Base-by-base conservation (phyloP, 2,797 vertebrate species). In the Falco concolor region DNA sequence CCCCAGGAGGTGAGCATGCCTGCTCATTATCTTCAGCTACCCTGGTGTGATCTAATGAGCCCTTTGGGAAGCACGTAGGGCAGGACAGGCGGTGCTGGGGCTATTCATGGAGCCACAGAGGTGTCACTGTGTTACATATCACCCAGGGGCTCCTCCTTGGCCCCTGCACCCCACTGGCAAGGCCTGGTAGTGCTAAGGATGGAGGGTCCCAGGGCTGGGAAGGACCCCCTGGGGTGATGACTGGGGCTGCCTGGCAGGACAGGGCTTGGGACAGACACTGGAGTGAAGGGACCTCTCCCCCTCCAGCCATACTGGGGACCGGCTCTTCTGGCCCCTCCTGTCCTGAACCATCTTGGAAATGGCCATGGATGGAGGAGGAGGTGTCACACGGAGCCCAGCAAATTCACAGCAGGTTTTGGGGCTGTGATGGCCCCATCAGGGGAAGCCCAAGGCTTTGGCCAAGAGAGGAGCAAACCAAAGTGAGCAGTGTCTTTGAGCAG, bases 101-200 rank as follows among this genome's bases (percentile, higher is more conserved):
- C 59, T 13, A 23, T 10, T 34, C 14, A 4, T 3, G 12, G 81
- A 27, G 70, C 7, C 3, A 10, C 67, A 14, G 69, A 42, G 84
- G 70, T 82, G n/a, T 84, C 44, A 0, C 54, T n/a, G 47, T 12
- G 0, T 69, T 47, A 50, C 42, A 14, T 36, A 10, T 4, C 9
- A 0, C 13, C 22, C 27, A 8, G 0, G 2, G 18, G 56, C 44
- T 64, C 28, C 36, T 49, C 36, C 42, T 15, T 36, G 60, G 34
- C 24, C 47, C 70, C 52, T 2, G 5, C 9, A 1, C 10, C 40
- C 50, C 2, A 2, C 69, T 70, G 19, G 57, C 34, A 68, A n/a
- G 59, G 45, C 36, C 59, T 0, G 0, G 34, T 15, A 23, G 32
- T 2, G 3, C 14, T 0, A 1, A 9, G 69, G 76, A 7, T 32